These are phyloP conservation scores for Amiota communis DNA, from an alignment of 2,888 invertebrate species.

Conservation along the genomic window DNA sequence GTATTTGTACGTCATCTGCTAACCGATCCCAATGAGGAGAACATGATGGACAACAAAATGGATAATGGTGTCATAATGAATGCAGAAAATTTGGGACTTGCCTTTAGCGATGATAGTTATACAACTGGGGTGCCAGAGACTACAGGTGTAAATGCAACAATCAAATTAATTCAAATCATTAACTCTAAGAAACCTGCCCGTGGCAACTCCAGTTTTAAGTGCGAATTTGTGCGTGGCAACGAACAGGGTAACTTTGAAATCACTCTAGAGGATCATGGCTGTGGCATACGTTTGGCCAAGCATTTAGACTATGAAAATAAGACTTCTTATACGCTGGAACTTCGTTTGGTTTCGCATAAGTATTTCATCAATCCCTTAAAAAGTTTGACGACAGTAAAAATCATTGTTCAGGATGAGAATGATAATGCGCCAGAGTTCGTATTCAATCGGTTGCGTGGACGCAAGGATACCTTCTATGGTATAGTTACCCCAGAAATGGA, in stretches of 20 bases:
- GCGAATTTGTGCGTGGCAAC: constrained; percentile 85
- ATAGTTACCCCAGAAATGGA: constrained; percentile 84
- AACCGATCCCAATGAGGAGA: constrained; percentile 78
- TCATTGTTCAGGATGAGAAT: constrained; percentile 89
- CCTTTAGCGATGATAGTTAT: constrained; percentile 91
- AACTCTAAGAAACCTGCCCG: constrained; percentile 70
- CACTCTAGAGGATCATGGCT: constrained; percentile 85
- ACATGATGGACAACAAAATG: constrained; percentile 54
- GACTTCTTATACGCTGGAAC: constrained; percentile 82
- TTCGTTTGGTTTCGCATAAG: constrained; percentile 85
- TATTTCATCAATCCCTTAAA: constrained; percentile 86
- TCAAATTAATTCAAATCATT: constrained; percentile 72
- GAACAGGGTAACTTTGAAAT: constrained; percentile 79
- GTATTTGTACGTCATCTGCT: constrained; percentile 89
- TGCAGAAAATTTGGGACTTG: constrained; percentile 77
- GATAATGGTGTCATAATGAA: constrained; percentile 66
- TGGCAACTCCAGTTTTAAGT: constrained; percentile 78
- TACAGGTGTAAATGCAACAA: constrained; percentile 70
- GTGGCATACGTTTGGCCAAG: constrained; percentile 82
- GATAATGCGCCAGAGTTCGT: constrained; percentile 90
- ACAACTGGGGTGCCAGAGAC: constrained; percentile 86
- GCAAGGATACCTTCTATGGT: constrained; percentile 84
- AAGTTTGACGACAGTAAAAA: constrained; percentile 82
- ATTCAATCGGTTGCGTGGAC: constrained; percentile 78
- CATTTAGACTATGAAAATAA: constrained; percentile 86